Evolutionary conservation across 2,797 vertebrate genomes (phyloP), one percentile per base, ranked within the genome.

Genomic region (Astyanax mexicanus): DNA sequence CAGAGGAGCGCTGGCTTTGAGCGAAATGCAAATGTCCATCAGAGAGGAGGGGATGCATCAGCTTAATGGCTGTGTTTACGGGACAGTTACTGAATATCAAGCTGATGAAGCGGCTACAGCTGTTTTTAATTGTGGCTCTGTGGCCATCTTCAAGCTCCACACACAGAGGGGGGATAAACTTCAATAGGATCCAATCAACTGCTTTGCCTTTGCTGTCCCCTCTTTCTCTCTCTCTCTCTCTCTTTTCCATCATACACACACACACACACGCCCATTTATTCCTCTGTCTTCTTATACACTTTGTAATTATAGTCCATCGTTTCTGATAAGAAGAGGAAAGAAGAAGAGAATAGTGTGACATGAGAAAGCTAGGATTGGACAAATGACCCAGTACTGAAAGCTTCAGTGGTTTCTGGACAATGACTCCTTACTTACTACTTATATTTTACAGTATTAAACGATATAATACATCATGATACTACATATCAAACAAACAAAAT

Each of bases 41-140:
- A 79, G 35, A 74, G 75, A 80, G 80, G 71, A 72, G 83, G 40
- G 78, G 73, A 84, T 68, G 80, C 78, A 83, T 86, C 80, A 74
- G 38, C 75, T 75, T 89, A 87, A 87, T 88, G 78, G 81, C 57
- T 77, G 78, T 85, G 81, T 86, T 87, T 86, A 84, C 77, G 74
- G 76, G 57, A 78, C 84, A 77, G 81, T 87, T 81, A 81, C 55
- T 81, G 85, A 86, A 90, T 86, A 87, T 88, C 80, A 81, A 82
- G 77, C 83, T 81, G 80, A 87, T 75, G 61, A 83, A 49, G 60
- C 37, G 75, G 79, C 82, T 80, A 75, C 84, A 87, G 85, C 83
- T 89, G 84, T 66, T 72, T 79, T 77, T 88, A 87, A 87, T 86
- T 87, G 81, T 78, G 45, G 70, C 68, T 67, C 72, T 77, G 62